Base-by-base conservation (phyloP, 2,113 vertebrate species). In the Callospermophilus lateralis region DNA sequence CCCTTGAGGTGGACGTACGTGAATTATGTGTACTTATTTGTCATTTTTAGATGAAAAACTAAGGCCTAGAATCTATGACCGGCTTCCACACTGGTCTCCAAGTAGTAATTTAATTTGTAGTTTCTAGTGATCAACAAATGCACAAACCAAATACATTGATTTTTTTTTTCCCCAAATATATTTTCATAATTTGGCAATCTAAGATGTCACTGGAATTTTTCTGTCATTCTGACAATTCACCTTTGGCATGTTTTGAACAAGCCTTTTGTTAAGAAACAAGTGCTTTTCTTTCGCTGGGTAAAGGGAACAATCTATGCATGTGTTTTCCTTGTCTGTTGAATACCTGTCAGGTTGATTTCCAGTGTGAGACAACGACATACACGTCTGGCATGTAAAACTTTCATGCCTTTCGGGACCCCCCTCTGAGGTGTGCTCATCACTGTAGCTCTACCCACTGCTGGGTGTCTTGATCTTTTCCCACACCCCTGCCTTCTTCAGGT, bases 201-300 rank as follows among this genome's bases (percentile, higher is more conserved):
- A 88, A 87, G 72, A 42, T 88, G 61, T 81, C 87, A 94, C 39
- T 32, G 28, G 48, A 30, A 55, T 63, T 95, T 90, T 94, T 89
- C 68, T 89, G 8, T 85, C 79, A 45, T 94, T 70, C 83, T 58
- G 39, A 45, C 58, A 77, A 73, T 70, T 95, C 48, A 53, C 76
- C 34, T 15, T 1, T 85, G 80, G 12, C 48, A 8, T 81, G 34
- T 76, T 95, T 91, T 34, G 20, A 95, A 48, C 37, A 76, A 61
- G 84, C 68, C 20, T 42, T 67, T 73, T 1, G 55, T 30, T 90
- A 83, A 19, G 48, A 94, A 91, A 85, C 65, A 63, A 37, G 16
- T 79, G 22, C 45, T 79, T 93, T 88, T 55, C 45, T 89, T 58
- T 84, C 39, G 32, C 19, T 42, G 32, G 32, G 65, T 67, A 81